Percentiles rank a stretch among this genome's conserved stretches.
These are phyloP conservation scores for Pogonophryne albipinna DNA, from an alignment of 2,797 vertebrate genomes.

Conservation along the genomic window DNA sequence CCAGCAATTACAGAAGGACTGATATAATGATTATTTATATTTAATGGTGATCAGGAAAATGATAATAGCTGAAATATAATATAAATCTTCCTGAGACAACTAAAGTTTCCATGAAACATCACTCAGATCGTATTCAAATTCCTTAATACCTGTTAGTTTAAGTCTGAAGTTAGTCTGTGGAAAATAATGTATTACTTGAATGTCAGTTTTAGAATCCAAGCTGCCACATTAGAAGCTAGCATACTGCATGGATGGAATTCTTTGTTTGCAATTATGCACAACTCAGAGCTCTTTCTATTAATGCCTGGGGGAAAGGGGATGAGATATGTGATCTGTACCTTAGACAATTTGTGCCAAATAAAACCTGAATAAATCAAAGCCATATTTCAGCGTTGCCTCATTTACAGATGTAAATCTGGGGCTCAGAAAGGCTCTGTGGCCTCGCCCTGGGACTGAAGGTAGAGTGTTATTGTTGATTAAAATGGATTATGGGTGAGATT, in stretches of 20 bases:
- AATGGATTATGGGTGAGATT: constrained; percentile 85
- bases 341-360: constrained; percentile 84
- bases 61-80: background rate
- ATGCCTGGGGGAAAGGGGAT: constrained; percentile 58
- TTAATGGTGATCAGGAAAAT: background rate
- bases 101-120: constrained; percentile 10
- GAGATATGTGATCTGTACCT: constrained; percentile 78
- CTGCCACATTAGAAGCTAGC: constrained; percentile 5
- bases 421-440: constrained; percentile 73
- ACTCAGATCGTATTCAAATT: constrained; percentile 14
- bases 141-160: constrained; percentile 21
- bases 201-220: constrained; percentile 16
- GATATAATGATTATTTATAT: background rate
- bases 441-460: constrained; percentile 78
- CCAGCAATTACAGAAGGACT: background rate
- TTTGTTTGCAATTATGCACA: constrained; percentile 69
- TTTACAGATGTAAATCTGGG: constrained; percentile 81
- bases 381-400: constrained; percentile 81
- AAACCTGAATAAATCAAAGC: constrained; percentile 85
- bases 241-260: constrained; percentile 43
- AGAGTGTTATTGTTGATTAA: constrained; percentile 87
- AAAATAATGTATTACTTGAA: constrained; percentile 20
- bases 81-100: background rate
- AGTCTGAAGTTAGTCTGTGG: constrained; percentile 14
- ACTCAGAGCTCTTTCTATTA: constrained; percentile 67